Evolutionary conservation across 2,888 invertebrate species (phyloP), one percentile per base, ranked within the genome.

Genomic region (Hipparchia semele): DNA sequence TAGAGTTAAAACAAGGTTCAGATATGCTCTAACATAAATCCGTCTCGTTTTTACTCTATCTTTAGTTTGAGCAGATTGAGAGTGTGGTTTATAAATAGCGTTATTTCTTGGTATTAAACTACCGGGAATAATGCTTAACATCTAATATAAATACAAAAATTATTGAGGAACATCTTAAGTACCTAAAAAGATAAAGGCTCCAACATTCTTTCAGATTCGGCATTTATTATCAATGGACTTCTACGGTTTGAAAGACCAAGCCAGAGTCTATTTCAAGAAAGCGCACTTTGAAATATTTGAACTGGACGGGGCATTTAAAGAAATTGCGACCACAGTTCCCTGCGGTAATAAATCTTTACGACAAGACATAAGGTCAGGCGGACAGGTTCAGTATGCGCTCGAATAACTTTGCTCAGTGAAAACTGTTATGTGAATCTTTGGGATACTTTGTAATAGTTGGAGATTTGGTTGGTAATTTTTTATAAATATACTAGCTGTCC

Each of bases 291-390:
- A 65, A 33, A 51, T 39, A 39, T 65, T 51, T 53, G 53, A 51
- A 65, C 64, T 65, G 64, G 64, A 65, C 64, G 8, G 64, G 64
- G 51, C 64, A 51, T 64, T 64, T 51, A 64, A 64, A 64, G 64
- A 64, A 64, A 64, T 51, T 64, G 64, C 64, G 49, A 12, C 64
- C 64, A 65, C 64, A 65, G 53, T 65, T 53, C 33, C 65, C 12
- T 1, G 10, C 33, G 53, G 23, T 53, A 51, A 53, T 65, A 65
- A 65, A 65, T 65, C 65, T 65, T 65, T 53, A 65, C 65, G 64
- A 64, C 64, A 53, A 65, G 65, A 65, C 65, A 65, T 53, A 65
- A 65, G 65, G 65, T 53, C 12, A 33, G 65, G 53, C 13, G 53
- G 64, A 64, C 53, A 65, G 65, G 12, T 33, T 12, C 65, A 53